A percentile compares a stretch with the other conserved stretches of the same genome.
phyloP scores from a whole-genome alignment of 2,888 invertebrate genomes.

The Orthosia incerta region DNA sequence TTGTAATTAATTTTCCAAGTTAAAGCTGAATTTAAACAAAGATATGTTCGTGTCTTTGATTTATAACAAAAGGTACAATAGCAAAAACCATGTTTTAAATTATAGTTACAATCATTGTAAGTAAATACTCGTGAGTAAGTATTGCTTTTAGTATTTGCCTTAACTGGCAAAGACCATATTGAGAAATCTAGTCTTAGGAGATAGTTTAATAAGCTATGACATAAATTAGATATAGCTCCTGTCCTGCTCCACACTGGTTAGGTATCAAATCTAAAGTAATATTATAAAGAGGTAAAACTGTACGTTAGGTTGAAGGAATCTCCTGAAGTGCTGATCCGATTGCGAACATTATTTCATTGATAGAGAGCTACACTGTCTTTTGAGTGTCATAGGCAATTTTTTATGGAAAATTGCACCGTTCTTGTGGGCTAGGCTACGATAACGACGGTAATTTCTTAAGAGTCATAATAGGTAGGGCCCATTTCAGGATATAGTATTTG shows the following conservation, averaged over 20 bases:
- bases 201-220: constrained; percentile 1
- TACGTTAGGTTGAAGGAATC: too few relatives aligned
- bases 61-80: constrained; percentile 11
- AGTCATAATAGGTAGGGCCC: too few relatives aligned
- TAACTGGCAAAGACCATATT: constrained; percentile 3
- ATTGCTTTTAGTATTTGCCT: constrained; percentile 1
- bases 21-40: neutral
- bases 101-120: constrained; percentile 6
- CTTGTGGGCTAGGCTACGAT: too few relatives aligned
- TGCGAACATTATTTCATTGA: too few relatives aligned
- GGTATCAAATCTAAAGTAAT: neutral
- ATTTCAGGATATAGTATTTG: too few relatives aligned
- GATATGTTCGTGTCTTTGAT: constrained; percentile 9
- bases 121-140: constrained; percentile 1
- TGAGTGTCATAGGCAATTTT: too few relatives aligned
- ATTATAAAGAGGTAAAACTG: neutral
- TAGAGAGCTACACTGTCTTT: too few relatives aligned
- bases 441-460: too few relatives aligned
- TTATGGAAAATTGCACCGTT: too few relatives aligned
- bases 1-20: constrained; percentile 12
- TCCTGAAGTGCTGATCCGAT: too few relatives aligned
- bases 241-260: neutral
- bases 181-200: neutral
- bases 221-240: constrained; percentile 4
- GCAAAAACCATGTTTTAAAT: constrained; percentile 6